These are phyloP conservation scores for Napeogenes sylphis DNA, from an alignment of 2,888 invertebrate species.

Conservation along the genomic window DNA sequence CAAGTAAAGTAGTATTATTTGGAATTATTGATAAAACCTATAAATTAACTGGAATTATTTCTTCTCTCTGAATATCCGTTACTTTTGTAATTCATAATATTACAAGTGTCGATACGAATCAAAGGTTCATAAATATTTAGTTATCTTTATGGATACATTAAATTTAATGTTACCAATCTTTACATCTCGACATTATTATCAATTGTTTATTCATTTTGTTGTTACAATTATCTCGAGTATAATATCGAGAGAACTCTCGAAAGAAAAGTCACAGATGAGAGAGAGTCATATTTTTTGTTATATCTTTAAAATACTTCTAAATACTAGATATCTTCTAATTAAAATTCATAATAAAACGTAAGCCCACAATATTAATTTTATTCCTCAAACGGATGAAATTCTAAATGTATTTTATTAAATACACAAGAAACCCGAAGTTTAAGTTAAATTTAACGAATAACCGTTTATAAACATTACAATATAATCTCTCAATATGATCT, in stretches of 20 bases:
- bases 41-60: too few species aligned
- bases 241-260: constrained; percentile 14
- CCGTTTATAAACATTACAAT: constrained; percentile 2
- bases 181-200: constrained; percentile 9
- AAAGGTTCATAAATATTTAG: constrained; percentile 13
- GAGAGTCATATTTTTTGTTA: too few species aligned
- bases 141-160: constrained; percentile 17
- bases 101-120: constrained; percentile 13
- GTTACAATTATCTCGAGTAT: too few species aligned
- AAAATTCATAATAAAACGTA: constrained; percentile 20
- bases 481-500: neutral
- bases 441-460: neutral
- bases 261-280: constrained; percentile 3
- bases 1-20: too few species aligned
- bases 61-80: too few species aligned
- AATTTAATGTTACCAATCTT: constrained; percentile 22
- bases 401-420: neutral
- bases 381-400: neutral
- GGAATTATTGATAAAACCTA: too few species aligned
- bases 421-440: neutral
- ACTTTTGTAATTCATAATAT: too few species aligned
- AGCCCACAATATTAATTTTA: neutral
- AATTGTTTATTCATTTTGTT: too few species aligned
- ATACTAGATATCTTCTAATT: too few species aligned
- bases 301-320: too few species aligned